phyloP scores from a whole-genome alignment of 2,797 vertebrate genomes.

The Nannoperca obscura region DNA sequence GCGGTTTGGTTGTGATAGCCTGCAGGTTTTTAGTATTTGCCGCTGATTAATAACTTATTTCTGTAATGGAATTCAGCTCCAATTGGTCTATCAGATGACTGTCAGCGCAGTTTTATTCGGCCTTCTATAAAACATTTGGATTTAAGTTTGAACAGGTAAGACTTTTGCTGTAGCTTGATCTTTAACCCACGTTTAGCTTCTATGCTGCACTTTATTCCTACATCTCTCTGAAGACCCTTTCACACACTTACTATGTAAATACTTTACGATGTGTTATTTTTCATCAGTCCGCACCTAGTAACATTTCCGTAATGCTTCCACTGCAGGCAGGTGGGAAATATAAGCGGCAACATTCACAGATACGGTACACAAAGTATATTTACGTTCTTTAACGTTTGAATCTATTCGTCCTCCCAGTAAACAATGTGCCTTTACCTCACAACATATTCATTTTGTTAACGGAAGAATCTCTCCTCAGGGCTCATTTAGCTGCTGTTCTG shows the following conservation, averaged over 20 bases:
- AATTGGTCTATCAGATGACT: conserved; percentile 51
- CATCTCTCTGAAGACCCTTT: conserved; percentile 5
- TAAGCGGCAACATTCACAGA: conserved; percentile 21
- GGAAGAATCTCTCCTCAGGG: background rate
- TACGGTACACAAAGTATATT: background rate
- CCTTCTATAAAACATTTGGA: background rate
- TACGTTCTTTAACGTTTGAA: background rate
- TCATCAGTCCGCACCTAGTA: background rate
- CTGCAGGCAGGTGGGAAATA: conserved; percentile 36
- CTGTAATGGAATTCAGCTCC: conserved; percentile 26
- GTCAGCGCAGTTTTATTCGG: background rate
- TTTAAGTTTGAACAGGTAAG: conserved; percentile 12
- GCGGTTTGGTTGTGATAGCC: conserved; percentile 61
- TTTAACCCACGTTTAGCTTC: conserved; percentile 10
- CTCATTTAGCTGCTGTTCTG: background rate
- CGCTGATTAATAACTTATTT: conserved; percentile 39
- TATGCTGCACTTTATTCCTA: background rate
- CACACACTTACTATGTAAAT: background rate
- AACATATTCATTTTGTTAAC: conserved; percentile 3
- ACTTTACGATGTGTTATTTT: background rate
- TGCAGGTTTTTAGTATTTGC: conserved; percentile 36
- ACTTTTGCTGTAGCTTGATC: background rate
- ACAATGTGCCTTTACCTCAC: conserved; percentile 2
- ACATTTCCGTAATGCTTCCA: conserved; percentile 14
- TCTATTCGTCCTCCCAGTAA: background rate